Conservation (phyloP, 2,113 vertebrate genomes). For the Limanda limanda region DNA sequence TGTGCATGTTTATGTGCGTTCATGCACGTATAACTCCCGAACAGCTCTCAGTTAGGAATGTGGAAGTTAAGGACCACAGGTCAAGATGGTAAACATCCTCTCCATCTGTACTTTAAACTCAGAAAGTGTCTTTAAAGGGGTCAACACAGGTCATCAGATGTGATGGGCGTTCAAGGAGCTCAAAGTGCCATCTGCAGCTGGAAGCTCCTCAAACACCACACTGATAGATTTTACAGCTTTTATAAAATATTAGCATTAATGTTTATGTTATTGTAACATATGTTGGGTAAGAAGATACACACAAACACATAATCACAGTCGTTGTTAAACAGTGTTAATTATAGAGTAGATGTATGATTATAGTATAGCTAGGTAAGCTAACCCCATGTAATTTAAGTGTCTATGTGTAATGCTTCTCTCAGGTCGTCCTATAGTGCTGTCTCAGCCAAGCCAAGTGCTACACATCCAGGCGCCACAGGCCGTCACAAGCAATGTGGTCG, state of each 20-base stretch:
- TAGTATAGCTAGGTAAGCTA: conserved; percentile 1
- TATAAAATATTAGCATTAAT: background rate
- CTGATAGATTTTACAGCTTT: background rate
- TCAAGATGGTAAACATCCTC: conserved; percentile 56
- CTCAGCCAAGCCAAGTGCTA: conserved; percentile 85
- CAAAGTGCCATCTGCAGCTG: conserved; percentile 28
- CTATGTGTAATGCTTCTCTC: conserved; percentile 35
- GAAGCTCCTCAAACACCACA: conserved; percentile 12
- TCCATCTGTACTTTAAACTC: conserved; percentile 65
- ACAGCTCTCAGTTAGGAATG: conserved; percentile 48
- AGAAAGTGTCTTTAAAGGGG: conserved; percentile 42
- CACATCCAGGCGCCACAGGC: conserved; percentile 86
- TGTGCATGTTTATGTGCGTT: conserved; percentile 41
- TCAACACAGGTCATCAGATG: conserved; percentile 51
- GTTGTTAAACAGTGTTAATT: conserved; percentile 10
- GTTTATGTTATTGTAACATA: conserved; percentile 14
- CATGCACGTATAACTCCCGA: conserved; percentile 38
- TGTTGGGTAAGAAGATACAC: background rate
- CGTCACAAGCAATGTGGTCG: conserved; percentile 75
- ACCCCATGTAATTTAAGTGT: conserved; percentile 42
- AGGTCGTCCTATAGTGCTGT: conserved; percentile 87
- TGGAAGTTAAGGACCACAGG: conserved; percentile 58
- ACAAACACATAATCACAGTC: conserved; percentile 32
- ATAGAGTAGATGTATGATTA: conserved; percentile 43
- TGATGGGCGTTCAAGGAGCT: background rate